A percentile compares a stretch with the other conserved stretches of the same genome.
phyloP scores from a whole-genome alignment of 2,797 vertebrate species.

The Fratercula arctica region DNA sequence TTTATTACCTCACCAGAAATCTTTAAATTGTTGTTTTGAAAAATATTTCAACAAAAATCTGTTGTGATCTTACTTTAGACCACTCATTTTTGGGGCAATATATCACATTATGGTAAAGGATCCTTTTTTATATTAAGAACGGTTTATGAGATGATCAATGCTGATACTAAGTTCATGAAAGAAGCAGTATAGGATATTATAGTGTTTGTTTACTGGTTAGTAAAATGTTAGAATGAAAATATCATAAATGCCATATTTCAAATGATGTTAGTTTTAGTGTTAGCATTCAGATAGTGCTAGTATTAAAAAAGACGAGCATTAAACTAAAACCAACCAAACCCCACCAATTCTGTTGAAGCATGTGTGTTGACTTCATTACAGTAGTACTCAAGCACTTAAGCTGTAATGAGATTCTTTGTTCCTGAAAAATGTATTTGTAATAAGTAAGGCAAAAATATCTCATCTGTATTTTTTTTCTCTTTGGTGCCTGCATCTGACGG shows the following conservation, averaged over 20 bases:
- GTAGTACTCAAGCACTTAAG: not conserved
- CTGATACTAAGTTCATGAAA: not conserved
- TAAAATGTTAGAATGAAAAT: not conserved
- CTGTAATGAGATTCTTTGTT: not conserved
- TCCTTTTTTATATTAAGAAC: not conserved
- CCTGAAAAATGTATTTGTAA: not conserved
- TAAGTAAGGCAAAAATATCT: not conserved
- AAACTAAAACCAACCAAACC: not conserved
- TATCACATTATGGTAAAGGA: not conserved
- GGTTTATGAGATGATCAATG: not conserved
- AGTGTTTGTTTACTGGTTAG: not conserved
- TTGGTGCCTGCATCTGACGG: not conserved
- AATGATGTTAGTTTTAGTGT: not conserved
- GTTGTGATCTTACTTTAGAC: not conserved
- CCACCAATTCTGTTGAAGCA: accelerated
- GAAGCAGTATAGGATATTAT: not conserved
- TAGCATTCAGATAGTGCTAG: not conserved
- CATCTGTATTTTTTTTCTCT: not conserved
- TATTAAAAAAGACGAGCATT: not conserved
- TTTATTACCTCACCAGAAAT: not conserved
- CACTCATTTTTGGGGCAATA: not conserved
- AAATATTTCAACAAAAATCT: not conserved
- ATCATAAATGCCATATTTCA: not conserved
- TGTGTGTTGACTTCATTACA: not conserved
- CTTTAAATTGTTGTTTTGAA: not conserved